Conservation (phyloP, 2,113 vertebrate species). For the Nothobranchius furzeri region DNA sequence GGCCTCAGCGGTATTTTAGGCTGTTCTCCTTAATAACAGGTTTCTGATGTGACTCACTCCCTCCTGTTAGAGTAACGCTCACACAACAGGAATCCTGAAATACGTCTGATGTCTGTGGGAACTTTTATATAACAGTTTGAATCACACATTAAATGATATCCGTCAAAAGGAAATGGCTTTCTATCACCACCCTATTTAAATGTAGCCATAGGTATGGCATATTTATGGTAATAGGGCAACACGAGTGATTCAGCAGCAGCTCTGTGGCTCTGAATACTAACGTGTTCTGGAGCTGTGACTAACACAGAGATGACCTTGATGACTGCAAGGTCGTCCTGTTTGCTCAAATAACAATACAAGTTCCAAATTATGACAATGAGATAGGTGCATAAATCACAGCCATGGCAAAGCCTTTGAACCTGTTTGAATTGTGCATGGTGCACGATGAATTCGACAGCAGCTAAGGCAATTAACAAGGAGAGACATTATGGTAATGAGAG, state of each 20-base stretch:
- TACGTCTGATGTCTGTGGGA: conserved; percentile 31
- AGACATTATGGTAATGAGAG: conserved; percentile 82
- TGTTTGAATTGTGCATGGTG: conserved; percentile 72
- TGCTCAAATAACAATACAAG: conserved; percentile 4
- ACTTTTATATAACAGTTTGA: conserved; percentile 32
- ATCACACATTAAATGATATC: conserved; percentile 58
- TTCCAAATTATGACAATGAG: conserved; percentile 31
- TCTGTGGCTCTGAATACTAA: conserved; percentile 57
- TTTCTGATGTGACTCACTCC: conserved; percentile 18
- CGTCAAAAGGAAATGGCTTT: conserved; percentile 61
- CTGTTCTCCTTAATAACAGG: background rate
- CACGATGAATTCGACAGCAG: conserved; percentile 76
- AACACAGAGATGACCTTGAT: conserved; percentile 54
- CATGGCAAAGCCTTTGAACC: conserved; percentile 58
- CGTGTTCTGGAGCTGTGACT: conserved; percentile 31
- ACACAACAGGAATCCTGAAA: conserved; percentile 37
- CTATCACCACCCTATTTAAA: conserved; percentile 41
- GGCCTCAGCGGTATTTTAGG: background rate
- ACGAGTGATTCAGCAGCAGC: conserved; percentile 17
- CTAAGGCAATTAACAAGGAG: conserved; percentile 84
- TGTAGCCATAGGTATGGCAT: conserved; percentile 39
- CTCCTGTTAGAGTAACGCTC: conserved; percentile 34
- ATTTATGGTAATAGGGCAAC: conserved; percentile 52
- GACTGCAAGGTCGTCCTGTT: conserved; percentile 26
- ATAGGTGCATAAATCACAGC: conserved; percentile 60